Base-by-base conservation (phyloP, 2,888 invertebrate species). In the Aleiodes testaceus region DNA sequence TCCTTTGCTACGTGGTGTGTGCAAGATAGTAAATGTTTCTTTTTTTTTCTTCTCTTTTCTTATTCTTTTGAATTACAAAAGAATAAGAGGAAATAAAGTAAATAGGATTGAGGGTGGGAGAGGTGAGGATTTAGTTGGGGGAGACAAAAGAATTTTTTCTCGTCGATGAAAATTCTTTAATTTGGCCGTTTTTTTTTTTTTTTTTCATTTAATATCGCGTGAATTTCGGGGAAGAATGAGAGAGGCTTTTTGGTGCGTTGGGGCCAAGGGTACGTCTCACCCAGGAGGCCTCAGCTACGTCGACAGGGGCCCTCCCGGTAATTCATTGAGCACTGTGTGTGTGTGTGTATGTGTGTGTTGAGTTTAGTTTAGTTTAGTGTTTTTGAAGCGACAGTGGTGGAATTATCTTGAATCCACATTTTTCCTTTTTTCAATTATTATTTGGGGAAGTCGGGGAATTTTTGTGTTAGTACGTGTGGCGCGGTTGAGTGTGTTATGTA, bases 401-500 rank as follows among this genome's bases (percentile, higher is more conserved):
- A n/a, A 6, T n/a, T 47, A 12, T 47, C 16, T 14, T 1, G 0
- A 9, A 16, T 7, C 12, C 14, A 16, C 14, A 12, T 63, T 16
- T 7, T 55, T 30, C 11, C 7, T 53, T 18, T 63, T 45, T 63
- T 18, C 11, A 14, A 7, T 14, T 14, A 55, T n/a, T 30, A 22
- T 36, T 55, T 55, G 26, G 12, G n/a, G n/a, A 9, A 59, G 20
- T 36, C 11, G 4, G 18, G 7, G 20, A 59, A 36, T 59, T 63
- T 63, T 3, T 45, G 45, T 47, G 45, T 63, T 20, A 7, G 30
- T 20, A 1, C 20, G 45, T 63, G 63, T 63, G 44, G 22, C 63
- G 63, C 63, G 45, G 65, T 65, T 67, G 71, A 75, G 78, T 78
- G 75, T 75, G 72, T 79, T 85, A 82, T 82, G 84, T 84, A 83